Percentiles rank a stretch among this genome's conserved stretches.
Conservation (phyloP, 2,113 vertebrate genomes). For the Vombatus ursinus region DNA sequence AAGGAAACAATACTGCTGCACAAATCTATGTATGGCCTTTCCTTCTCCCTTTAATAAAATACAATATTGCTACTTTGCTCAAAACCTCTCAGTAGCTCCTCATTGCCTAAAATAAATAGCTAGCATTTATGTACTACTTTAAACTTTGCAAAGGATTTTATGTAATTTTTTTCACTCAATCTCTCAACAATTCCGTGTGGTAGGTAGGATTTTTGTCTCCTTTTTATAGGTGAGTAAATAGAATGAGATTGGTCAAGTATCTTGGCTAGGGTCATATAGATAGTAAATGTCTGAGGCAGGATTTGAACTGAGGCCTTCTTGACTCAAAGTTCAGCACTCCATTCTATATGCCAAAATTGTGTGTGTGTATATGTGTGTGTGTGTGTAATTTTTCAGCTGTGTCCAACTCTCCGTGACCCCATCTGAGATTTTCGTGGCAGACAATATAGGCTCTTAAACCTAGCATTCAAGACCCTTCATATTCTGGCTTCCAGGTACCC, state of each 20-base stretch:
- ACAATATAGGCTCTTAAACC: neutral
- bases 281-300: neutral
- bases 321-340: neutral
- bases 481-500: neutral
- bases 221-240: neutral
- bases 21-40: constrained; percentile 26
- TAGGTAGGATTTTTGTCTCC: neutral
- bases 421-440: neutral
- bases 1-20: constrained; percentile 53
- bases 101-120: neutral
- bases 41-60: neutral
- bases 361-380: neutral
- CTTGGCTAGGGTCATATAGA: neutral
- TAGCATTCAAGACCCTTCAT: neutral
- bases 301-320: neutral
- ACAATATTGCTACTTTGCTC: neutral
- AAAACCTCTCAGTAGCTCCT: neutral
- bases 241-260: neutral
- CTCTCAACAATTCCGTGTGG: neutral
- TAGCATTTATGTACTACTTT: neutral
- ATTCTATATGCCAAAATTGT: neutral
- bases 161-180: neutral
- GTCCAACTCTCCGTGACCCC: neutral
- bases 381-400: neutral
- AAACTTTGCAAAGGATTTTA: neutral